A percentile compares a stretch with the other conserved stretches of the same genome.
These are phyloP conservation scores for Chironomus tentans DNA, from an alignment of 2,888 invertebrate species.

Conservation along the genomic window DNA sequence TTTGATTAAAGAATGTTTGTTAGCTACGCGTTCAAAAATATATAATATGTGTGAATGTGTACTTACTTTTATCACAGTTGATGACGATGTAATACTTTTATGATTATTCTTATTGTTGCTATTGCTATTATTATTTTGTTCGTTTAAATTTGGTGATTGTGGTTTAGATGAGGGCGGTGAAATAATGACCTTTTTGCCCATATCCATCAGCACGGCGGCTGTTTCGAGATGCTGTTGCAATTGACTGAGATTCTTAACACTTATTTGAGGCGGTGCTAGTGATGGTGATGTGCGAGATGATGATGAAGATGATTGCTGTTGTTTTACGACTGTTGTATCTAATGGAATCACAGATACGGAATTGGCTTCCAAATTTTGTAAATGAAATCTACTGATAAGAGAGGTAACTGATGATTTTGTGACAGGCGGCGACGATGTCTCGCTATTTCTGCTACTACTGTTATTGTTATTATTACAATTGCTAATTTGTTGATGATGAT, in stretches of 20 bases:
- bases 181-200: constrained; percentile 42
- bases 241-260: constrained; percentile 33
- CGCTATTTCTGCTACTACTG: constrained; percentile 16
- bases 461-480: constrained; percentile 7
- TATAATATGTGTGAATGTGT: not conserved
- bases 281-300: constrained; percentile 27
- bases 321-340: constrained; percentile 26
- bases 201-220: constrained; percentile 42
- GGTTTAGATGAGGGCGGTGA: constrained; percentile 42
- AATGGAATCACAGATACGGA: constrained; percentile 33
- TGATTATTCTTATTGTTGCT: constrained; percentile 32
- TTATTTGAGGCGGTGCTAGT: constrained; percentile 26
- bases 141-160: constrained; percentile 28
- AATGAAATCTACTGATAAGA: constrained; percentile 31
- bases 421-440: constrained; percentile 27
- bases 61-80: constrained; percentile 41
- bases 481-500: constrained; percentile 19
- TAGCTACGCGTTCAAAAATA: not conserved
- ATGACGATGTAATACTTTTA: constrained; percentile 37
- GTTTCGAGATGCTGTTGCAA: constrained; percentile 42
- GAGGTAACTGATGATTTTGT: constrained; percentile 39
- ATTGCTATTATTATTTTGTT: constrained; percentile 33
- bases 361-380: constrained; percentile 32
- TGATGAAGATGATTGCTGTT: constrained; percentile 15
- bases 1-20: not conserved